Conservation (phyloP, 2,888 invertebrate genomes). For the Microctonus hyperodae region DNA sequence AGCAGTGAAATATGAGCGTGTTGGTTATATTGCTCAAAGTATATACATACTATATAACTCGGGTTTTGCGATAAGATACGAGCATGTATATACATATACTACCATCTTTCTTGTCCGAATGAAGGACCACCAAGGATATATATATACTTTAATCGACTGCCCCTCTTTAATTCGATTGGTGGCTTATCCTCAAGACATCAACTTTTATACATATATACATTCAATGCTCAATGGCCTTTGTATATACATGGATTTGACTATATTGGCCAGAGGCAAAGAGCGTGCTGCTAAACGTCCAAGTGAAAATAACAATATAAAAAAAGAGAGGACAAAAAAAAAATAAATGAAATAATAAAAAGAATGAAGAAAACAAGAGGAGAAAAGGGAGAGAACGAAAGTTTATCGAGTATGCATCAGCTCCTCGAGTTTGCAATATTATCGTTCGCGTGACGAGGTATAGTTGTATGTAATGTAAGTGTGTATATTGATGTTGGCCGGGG, state of each 20-base stretch:
- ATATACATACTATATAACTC: not conserved
- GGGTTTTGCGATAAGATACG: conserved; percentile 13
- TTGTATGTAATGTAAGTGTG: not conserved
- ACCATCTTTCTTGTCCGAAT: conserved; percentile 9
- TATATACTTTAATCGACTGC: conserved; percentile 20
- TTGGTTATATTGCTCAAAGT: conserved; percentile 1
- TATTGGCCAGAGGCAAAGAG: not conserved
- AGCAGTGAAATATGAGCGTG: conserved; percentile 17
- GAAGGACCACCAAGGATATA: conserved; percentile 26
- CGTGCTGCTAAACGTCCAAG: not conserved
- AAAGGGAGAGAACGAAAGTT: conserved; percentile 12
- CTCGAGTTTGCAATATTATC: conserved; percentile 27
- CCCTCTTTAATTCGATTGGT: conserved; percentile 12
- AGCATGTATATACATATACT: not conserved
- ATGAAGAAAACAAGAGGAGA: not conserved
- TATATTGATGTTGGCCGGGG: conserved; percentile 1
- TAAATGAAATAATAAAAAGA: not conserved
- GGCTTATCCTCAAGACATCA: not conserved
- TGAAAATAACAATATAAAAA: too few species aligned
- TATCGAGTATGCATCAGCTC: conserved; percentile 24
- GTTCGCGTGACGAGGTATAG: conserved; percentile 27
- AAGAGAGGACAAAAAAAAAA: conserved; percentile 5
- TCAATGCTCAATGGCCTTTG: not conserved
- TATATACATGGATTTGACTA: too few species aligned
- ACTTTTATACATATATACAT: not conserved